Percentiles rank a stretch among this genome's conserved stretches.
phyloP scores from a whole-genome alignment of 1,140 invertebrate species.

The Drosophila sp. region DNA sequence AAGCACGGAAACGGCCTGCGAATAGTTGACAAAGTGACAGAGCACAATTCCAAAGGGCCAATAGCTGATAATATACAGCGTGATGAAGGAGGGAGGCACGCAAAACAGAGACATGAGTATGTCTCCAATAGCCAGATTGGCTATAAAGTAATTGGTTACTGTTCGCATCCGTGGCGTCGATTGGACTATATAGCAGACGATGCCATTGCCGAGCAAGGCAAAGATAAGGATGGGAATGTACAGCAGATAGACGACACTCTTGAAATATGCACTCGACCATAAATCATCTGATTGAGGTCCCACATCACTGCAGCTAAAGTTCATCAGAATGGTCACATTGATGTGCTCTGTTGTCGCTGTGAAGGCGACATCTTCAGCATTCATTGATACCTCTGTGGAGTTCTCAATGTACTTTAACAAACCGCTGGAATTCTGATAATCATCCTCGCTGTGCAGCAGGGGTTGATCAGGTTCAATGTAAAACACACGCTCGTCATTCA shows the following conservation, averaged over 20 bases:
- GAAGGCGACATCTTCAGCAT: neutral
- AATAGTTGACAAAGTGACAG: slow-evolving; percentile 91
- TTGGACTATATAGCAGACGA: slow-evolving; percentile 93
- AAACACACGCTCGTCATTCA: slow-evolving; percentile 55
- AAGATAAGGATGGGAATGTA: slow-evolving; percentile 91
- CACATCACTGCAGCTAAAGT: slow-evolving; percentile 60
- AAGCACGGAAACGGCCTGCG: slow-evolving; percentile 92
- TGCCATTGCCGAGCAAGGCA: slow-evolving; percentile 91
- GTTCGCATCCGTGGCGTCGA: slow-evolving; percentile 92
- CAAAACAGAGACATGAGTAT: slow-evolving; percentile 94
- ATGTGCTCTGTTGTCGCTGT: slow-evolving; percentile 21
- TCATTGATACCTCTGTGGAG: slow-evolving; percentile 22
- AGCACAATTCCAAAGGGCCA: slow-evolving; percentile 93
- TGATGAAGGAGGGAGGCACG: slow-evolving; percentile 93
- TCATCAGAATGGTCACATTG: slow-evolving; percentile 66
- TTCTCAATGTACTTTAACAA: slow-evolving; percentile 54
- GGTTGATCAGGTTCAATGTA: slow-evolving; percentile 68
- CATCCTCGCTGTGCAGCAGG: slow-evolving; percentile 55
- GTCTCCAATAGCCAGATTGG: slow-evolving; percentile 93
- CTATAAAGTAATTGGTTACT: slow-evolving; percentile 94
- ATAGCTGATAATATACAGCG: slow-evolving; percentile 89
- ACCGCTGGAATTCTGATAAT: slow-evolving; percentile 51
- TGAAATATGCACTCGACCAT: slow-evolving; percentile 86
- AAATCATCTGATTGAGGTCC: slow-evolving; percentile 58
- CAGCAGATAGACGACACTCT: slow-evolving; percentile 89